Conservation (phyloP, 2,888 invertebrate species). For the Troides oblongomaculatus region DNA sequence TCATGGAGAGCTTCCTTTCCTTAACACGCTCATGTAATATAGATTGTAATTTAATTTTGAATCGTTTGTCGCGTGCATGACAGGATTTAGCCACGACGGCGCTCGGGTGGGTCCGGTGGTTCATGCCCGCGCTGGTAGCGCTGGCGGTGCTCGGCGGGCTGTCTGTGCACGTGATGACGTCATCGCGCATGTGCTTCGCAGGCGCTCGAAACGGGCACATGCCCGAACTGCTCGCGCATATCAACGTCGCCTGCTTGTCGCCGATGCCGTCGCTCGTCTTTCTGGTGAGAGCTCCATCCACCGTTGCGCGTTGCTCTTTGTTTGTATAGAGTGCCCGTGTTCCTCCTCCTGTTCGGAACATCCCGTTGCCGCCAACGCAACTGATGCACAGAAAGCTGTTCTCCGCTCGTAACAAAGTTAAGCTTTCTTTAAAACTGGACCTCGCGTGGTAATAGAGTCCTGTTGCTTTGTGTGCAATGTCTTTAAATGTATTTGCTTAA, state of each 20-base stretch:
- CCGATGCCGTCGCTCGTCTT: conserved; percentile 91
- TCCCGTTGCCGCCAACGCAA: too few species aligned
- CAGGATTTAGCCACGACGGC: conserved; percentile 92
- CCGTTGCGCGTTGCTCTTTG: neutral
- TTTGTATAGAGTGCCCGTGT: neutral
- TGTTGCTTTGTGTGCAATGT: neutral
- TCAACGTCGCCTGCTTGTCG: conserved; percentile 86
- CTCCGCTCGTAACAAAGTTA: too few species aligned
- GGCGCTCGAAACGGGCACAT: conserved; percentile 95
- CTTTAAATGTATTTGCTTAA: too few species aligned
- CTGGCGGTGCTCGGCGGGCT: conserved; percentile 95
- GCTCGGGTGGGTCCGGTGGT: conserved; percentile 87
- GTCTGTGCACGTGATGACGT: conserved; percentile 97
- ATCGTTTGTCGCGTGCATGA: conserved; percentile 31
- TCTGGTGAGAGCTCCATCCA: conserved; percentile 79
- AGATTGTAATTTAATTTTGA: too few species aligned
- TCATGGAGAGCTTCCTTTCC: neutral
- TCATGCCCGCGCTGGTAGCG: conserved; percentile 95
- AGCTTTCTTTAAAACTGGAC: neutral
- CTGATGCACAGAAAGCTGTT: too few species aligned
- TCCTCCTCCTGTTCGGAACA: too few species aligned
- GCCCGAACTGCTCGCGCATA: conserved; percentile 88
- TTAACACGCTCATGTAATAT: too few species aligned
- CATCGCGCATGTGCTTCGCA: conserved; percentile 94
- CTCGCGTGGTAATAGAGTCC: neutral